Evolutionary conservation across 2,113 vertebrate species (phyloP), one percentile per base, ranked within the genome.

Genomic region (Oreamnos americanus): DNA sequence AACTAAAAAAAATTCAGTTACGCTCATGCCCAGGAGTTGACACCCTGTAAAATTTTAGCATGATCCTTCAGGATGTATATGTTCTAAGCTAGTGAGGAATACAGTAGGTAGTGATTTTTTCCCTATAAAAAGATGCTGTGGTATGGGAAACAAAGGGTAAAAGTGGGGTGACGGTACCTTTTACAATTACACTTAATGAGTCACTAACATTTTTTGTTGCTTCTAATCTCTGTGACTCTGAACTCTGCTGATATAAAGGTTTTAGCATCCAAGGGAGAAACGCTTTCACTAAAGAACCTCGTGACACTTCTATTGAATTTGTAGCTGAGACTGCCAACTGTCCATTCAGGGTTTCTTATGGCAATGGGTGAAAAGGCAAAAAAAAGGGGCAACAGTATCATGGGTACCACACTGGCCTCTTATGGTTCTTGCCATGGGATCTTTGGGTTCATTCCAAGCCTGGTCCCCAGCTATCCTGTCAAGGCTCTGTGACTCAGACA

Each of bases 231-330:
- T 43, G 26, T 96, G 81, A 79, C 71, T 90, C 84, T 84, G 51
- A 90, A 79, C 57, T 96, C 92, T 97, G 95, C 71, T 94, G 92
- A 98, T 47, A 33, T 28, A 62, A 76, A 93, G 33, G n/a, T 89
- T 97, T 94, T 78, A 76, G 82, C n/a, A 82, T 91, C 58, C 78
- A 67, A 88, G 47, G 49, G 84, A 93, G 43, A 89, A 96, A 95
- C 21, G 36, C 49, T 95, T 95, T 95, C 71, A 78, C 76, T 28
- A 78, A 82, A 81, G 25, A 93, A 82, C 26, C 15, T 62, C 21
- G 3, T 39, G 82, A 88, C 88, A 67, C 76, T 85, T 87, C 89
- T 90, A 82, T 17, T 78, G 87, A 95, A 64, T 85, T 45, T 83
- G 53, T 45, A 90, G 67, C 76, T 90, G 67, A 96, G 67, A 93